Evolutionary conservation across 2,888 invertebrate species (phyloP).

Genomic region (Latrodectus elegans): DNA sequence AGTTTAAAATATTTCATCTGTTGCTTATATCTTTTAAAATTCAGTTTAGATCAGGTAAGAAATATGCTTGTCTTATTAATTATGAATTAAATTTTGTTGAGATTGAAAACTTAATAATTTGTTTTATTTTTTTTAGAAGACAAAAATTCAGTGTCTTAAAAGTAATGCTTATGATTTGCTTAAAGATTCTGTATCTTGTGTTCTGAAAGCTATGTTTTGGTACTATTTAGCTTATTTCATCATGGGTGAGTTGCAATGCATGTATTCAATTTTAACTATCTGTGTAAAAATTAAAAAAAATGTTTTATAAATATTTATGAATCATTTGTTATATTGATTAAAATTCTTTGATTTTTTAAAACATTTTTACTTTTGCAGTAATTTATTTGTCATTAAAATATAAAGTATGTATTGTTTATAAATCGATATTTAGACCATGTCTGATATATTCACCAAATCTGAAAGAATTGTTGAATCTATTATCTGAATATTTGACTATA

Average conservation of each 20-base stretch:
- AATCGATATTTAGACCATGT: too few relatives aligned
- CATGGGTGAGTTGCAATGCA: slow-evolving; percentile 32
- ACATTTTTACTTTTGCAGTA: neutral
- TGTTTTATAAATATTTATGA: too few relatives aligned
- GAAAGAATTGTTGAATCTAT: too few relatives aligned
- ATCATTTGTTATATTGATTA: neutral
- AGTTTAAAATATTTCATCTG: slow-evolving; percentile 64
- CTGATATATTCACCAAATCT: too few relatives aligned
- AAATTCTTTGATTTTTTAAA: neutral
- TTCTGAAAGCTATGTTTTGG: slow-evolving; percentile 52
- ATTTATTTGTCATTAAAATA: neutral
- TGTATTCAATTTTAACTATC: neutral
- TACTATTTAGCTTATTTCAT: slow-evolving; percentile 48
- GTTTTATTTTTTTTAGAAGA: slow-evolving; percentile 23
- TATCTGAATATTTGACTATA: too few relatives aligned
- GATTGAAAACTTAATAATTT: neutral
- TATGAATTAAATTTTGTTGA: neutral
- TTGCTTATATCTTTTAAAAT: slow-evolving; percentile 40
- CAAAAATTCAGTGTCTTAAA: slow-evolving; percentile 20
- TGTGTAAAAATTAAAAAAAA: too few relatives aligned
- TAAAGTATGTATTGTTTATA: too few relatives aligned
- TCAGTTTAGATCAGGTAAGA: slow-evolving; percentile 44
- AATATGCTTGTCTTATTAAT: neutral
- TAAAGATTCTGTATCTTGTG: slow-evolving; percentile 53
- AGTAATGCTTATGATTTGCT: slow-evolving; percentile 17